phyloP scores from a whole-genome alignment of 2,888 invertebrate genomes.

The Phragmatobia fuliginosa region DNA sequence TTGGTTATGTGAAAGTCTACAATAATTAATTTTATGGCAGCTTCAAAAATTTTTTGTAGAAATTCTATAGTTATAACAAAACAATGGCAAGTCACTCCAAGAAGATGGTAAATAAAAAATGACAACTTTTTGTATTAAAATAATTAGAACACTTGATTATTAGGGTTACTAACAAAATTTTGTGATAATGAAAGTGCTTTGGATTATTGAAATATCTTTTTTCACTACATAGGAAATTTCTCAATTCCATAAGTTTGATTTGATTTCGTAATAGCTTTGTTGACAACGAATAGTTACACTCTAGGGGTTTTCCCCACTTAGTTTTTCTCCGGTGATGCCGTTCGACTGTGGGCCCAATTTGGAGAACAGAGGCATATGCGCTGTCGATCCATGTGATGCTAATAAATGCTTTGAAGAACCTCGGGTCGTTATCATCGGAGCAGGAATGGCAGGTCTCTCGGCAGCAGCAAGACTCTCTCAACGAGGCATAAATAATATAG shows the following conservation, averaged over 20 bases:
- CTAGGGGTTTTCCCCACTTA: conserved; percentile 15
- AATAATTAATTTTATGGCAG: conserved; percentile 20
- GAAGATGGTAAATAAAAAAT: conserved; percentile 62
- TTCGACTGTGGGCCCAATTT: conserved; percentile 69
- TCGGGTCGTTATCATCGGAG: conserved; percentile 91
- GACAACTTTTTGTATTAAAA: background rate
- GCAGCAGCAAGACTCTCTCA: conserved; percentile 90
- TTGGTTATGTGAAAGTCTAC: conserved; percentile 8
- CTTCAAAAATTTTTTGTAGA: conserved; percentile 63
- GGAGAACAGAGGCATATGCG: conserved; percentile 71
- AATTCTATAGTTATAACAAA: conserved; percentile 40
- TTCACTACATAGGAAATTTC: no score
- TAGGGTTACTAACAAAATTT: background rate
- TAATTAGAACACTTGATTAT: background rate
- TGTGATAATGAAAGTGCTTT: background rate
- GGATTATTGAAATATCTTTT: background rate
- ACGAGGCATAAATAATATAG: conserved; percentile 90
- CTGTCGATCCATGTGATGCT: conserved; percentile 67
- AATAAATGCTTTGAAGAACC: conserved; percentile 82
- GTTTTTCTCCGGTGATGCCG: conserved; percentile 50
- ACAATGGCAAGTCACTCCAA: conserved; percentile 56
- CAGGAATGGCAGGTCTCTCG: conserved; percentile 93
- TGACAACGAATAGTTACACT: background rate
- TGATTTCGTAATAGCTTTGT: background rate
- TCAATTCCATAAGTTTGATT: background rate